Base-by-base conservation (phyloP, 2,113 vertebrate genomes). In the Dasypus novemcinctus region DNA sequence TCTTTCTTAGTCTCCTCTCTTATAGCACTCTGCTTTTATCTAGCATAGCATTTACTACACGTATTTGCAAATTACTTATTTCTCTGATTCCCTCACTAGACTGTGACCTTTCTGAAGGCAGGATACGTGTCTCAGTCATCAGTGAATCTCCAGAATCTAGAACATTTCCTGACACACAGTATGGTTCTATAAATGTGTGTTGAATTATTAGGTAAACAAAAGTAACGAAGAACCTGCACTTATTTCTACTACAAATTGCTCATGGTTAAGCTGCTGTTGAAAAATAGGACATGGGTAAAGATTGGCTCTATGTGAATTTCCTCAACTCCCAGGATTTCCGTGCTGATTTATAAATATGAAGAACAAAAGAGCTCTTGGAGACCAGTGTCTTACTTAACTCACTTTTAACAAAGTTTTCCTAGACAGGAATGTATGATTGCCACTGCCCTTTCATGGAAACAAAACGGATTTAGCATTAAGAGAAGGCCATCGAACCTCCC, bases 181-280 rank as follows among this genome's bases (percentile, higher is more conserved):
- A 36, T 71, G 6, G 4, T 9, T 87, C 23, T 91, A 43, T 59
- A 49, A 81, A 38, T 68, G 2, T 59, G 69, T 91, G 54, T 63
- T 38, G 9, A 95, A 76, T 75, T 84, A 52, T 49, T 76, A 8
- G 59, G 54, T 66, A 59, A 86, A 71, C 20, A 72, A 91, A 82
- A n/a, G 69, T 64, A 54, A 74, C 11, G 15, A 52, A 87, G 86
- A 87, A 1, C 11, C 52, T 94, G 23, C 5, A 31, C 13, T 76
- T 76, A 36, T 29, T 64, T 75, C 43, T 84, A 17, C 8, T 87
- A 82, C 66, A 49, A 61, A 68, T 86, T 74, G 14, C 69, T 87
- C n/a, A 17, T 63, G 33, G n/a, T 31, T 75, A 92, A 61, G 25
- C 29, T 84, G 31, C 41, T 41, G 36, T 46, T 80, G 20, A 41